Evolutionary conservation across 2,888 invertebrate genomes (phyloP), one percentile per base, ranked within the genome.

Genomic region (Notodonta dromedarius): DNA sequence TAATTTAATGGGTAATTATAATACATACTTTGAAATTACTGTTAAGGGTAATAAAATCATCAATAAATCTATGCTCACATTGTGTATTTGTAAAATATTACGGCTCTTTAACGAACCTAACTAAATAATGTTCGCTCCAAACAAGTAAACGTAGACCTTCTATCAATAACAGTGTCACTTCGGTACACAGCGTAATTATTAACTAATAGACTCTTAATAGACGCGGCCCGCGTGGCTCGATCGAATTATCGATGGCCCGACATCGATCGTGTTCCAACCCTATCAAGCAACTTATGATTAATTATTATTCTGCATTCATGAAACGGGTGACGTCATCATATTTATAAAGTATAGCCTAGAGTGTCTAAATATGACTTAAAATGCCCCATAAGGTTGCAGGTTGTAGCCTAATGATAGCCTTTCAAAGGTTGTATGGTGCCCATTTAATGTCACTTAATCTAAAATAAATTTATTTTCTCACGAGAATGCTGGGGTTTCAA

Each of bases 171-270:
- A 65, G 65, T 74, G 72, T 78, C 71, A 71, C 71, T 69, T 70
- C 61, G 63, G 67, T 68, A 66, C 67, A 74, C 71, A 71, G 67
- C 59, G 67, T 58, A 66, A 59, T 46, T 75, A 70, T 74, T 75
- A 78, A 77, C 74, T 79, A 82, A 83, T 80, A 76, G 77, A 70
- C 71, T 73, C 63, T 63, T 72, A 77, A 77, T 76, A 69, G 65
- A 68, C 64, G 67, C 46, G 46, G 46, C 46, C 46, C 6, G 46
- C 67, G 58, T 62, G 62, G 66, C 59, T 2, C 65, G 66, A 79
- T 74, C 72, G 67, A 80, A 75, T 80, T 84, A 80, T 79, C 83
- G 80, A 80, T 71, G 66, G 69, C 63, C 64, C 46, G 50, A 60
- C 63, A 65, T 69, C 66, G 62, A 67, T 61, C 60, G 24, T 56